Evolutionary conservation across 2,888 invertebrate species (phyloP).

Genomic region (Cylloceria caligata): DNA sequence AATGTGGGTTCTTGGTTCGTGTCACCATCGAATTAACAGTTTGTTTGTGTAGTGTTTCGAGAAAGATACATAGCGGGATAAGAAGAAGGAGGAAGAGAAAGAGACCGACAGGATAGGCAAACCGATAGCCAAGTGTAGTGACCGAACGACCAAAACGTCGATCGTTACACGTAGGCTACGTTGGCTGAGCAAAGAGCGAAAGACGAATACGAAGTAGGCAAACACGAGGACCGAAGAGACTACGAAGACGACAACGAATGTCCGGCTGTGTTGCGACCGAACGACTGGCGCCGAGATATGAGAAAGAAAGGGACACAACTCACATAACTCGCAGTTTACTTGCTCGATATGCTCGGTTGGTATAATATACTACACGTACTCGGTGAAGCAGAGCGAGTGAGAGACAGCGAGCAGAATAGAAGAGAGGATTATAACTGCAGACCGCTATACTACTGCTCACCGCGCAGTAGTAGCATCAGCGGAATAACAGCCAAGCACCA

Average conservation of each 20-base stretch:
- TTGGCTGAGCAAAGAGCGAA: background rate
- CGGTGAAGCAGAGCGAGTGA: background rate
- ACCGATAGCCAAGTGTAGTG: slow-evolving; percentile 56
- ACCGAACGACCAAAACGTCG: slow-evolving; percentile 33
- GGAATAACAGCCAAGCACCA: slow-evolving; percentile 14
- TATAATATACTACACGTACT: slow-evolving; percentile 60
- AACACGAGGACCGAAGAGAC: slow-evolving; percentile 2
- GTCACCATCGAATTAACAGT: slow-evolving; percentile 24
- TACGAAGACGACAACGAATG: slow-evolving; percentile 18
- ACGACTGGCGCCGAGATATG: slow-evolving; percentile 22
- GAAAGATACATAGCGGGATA: background rate
- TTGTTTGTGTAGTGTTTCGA: slow-evolving; percentile 1
- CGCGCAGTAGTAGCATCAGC: background rate
- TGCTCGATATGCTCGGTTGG: slow-evolving; percentile 64
- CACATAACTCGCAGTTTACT: slow-evolving; percentile 66
- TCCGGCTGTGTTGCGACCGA: slow-evolving; percentile 12
- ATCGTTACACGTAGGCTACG: slow-evolving; percentile 8
- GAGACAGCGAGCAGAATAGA: slow-evolving; percentile 43
- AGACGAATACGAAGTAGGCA: slow-evolving; percentile 24
- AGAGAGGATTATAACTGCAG: slow-evolving; percentile 14
- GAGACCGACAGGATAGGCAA: slow-evolving; percentile 26
- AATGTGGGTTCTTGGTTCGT: background rate
- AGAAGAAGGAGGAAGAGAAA: background rate
- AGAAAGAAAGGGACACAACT: slow-evolving; percentile 23
- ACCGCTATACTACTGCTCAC: background rate